Conservation (phyloP, 2,888 invertebrate genomes). For the Melanotus villosus region DNA sequence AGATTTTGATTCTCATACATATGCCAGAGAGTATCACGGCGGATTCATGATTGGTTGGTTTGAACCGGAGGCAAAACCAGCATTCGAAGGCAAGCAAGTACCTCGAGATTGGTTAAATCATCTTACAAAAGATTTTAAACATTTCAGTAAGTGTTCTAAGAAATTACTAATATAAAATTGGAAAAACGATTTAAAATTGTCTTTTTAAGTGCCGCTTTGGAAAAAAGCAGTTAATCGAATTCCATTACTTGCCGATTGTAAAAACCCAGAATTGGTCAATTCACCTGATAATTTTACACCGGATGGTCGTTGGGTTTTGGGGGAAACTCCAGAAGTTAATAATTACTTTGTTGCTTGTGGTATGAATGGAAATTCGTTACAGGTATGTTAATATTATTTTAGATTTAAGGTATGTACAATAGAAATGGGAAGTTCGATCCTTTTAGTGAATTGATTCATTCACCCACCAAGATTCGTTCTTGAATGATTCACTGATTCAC, state of each 20-base stretch:
- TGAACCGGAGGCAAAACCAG: slow-evolving; percentile 76
- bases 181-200: too few relatives aligned
- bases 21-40: slow-evolving; percentile 74
- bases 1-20: slow-evolving; percentile 78
- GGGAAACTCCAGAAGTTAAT: slow-evolving; percentile 77
- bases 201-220: slow-evolving; percentile 69
- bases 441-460: too few relatives aligned
- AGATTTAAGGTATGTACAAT: too few relatives aligned
- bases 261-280: slow-evolving; percentile 72
- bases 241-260: slow-evolving; percentile 71
- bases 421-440: too few relatives aligned
- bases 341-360: slow-evolving; percentile 83
- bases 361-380: slow-evolving; percentile 79
- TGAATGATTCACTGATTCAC: too few relatives aligned
- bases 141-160: slow-evolving; percentile 71
- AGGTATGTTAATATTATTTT: slow-evolving; percentile 57
- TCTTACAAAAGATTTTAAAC: slow-evolving; percentile 73
- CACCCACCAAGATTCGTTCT: too few relatives aligned
- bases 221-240: slow-evolving; percentile 71
- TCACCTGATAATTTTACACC: slow-evolving; percentile 82
- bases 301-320: slow-evolving; percentile 79
- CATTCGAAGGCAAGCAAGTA: slow-evolving; percentile 70
- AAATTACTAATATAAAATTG: too few relatives aligned
- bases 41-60: slow-evolving; percentile 78
- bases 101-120: slow-evolving; percentile 70